Evolutionary conservation across 1,140 invertebrate species (phyloP), one percentile per base, ranked within the genome.

Genomic region (Drosophila nikananu): DNA sequence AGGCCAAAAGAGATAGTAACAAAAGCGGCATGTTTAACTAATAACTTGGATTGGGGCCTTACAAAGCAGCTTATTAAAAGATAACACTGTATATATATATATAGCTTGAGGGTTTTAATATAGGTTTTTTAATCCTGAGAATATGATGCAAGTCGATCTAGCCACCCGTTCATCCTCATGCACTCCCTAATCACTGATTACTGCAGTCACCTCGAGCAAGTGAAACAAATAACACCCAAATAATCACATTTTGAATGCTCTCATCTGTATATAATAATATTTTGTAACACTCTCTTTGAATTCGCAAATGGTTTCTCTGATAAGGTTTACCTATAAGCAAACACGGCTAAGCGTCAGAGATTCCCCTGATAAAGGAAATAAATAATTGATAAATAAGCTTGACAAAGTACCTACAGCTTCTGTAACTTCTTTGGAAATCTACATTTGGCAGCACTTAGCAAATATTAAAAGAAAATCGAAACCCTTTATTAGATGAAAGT

Each of bases 11-110:
- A 39, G 68, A 49, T 32, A 49, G 32, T 32, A 79, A 10, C 25
- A 49, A 27, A 35, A 12, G 35, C n/a, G 39, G 37, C 86, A 87
- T 87, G 42, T 37, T 80, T 30, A 52, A 21, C 10, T 44, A 44
- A 19, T 19, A 2, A 12, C n/a, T 39, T 39, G 6, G 5, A 39
- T 41, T 41, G 5, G 5, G 17, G 13, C 5, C 12, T 35, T 12
- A 35, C 35, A 1, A 2, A 30, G 9, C 9, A 30, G 30, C 30
- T 30, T 30, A 30, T 30, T 30, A 10, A 30, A 30, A 30, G 2
- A 10, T 10, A 30, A 30, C 30, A 30, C 30, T 2, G 9, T 10
- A 4, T 30, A 30, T 5, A 5, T 35, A 5, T n/a, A 41, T 8
- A n/a, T 1, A 41, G 6, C 15, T 3, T n/a, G 7, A 42, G 3